Conservation (phyloP, 2,888 invertebrate species). For the Hoplodrina blanda region DNA sequence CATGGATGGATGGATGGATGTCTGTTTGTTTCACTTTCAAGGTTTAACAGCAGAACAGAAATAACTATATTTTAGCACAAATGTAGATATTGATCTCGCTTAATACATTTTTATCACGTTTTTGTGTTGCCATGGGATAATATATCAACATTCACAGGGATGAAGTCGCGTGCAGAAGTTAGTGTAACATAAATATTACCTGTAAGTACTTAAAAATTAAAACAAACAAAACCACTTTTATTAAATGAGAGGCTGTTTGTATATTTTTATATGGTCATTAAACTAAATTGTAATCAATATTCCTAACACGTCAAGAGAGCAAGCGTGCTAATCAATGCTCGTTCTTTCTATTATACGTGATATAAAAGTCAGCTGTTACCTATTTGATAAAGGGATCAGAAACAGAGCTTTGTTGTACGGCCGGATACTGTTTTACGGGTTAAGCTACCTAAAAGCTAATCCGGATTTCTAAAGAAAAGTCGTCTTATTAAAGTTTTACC, state of each 20-base stretch:
- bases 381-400: background rate
- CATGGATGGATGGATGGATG: no score
- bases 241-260: background rate
- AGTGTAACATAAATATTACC: no score
- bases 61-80: no score
- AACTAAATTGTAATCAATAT: constrained; percentile 1
- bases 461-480: constrained; percentile 10
- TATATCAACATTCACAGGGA: no score
- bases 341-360: constrained; percentile 1
- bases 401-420: background rate
- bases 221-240: background rate
- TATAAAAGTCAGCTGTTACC: background rate
- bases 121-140: no score
- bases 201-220: no score
- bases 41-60: no score
- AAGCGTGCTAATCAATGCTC: constrained; percentile 3
- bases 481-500: background rate
- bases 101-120: no score
- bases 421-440: background rate
- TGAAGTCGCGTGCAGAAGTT: no score
- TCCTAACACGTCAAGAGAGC: constrained; percentile 1
- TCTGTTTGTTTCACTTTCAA: no score
- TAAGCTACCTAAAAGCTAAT: background rate
- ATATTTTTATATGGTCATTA: background rate
- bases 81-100: no score